A percentile compares a stretch with the other conserved stretches of the same genome.
These are phyloP conservation scores for Pituophis catenifer DNA, from an alignment of 2,113 vertebrate species.

Conservation along the genomic window DNA sequence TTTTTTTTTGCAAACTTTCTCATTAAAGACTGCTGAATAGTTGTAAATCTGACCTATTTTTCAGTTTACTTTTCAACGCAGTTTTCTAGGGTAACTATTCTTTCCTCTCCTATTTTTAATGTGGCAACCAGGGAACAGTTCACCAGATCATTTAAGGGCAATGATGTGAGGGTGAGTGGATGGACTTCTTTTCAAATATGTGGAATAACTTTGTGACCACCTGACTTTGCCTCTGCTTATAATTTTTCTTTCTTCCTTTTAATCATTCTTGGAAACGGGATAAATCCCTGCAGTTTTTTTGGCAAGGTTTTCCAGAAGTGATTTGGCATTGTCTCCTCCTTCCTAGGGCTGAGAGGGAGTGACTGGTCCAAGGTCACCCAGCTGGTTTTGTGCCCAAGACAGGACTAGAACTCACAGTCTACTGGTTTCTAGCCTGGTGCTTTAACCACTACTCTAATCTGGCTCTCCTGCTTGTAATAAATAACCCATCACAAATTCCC, in stretches of 20 bases:
- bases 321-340: background rate
- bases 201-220: background rate
- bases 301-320: too few relatives aligned
- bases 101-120: background rate
- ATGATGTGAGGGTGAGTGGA: background rate
- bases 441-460: background rate
- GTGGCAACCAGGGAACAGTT: background rate
- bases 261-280: background rate
- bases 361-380: background rate
- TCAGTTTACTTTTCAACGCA: background rate
- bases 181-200: background rate
- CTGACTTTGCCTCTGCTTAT: background rate
- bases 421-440: background rate
- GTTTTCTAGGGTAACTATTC: background rate
- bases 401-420: background rate
- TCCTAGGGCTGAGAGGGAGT: background rate
- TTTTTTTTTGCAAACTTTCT: background rate
- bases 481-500: background rate
- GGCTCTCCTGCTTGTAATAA: background rate
- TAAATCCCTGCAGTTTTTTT: background rate
- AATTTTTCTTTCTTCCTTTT: background rate
- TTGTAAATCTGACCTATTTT: background rate
- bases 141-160: background rate
- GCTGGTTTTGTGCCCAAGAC: background rate
- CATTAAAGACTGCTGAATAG: background rate